Evolutionary conservation across 2,113 vertebrate genomes (phyloP).

Genomic region (Tympanuchus pallidicinctus): DNA sequence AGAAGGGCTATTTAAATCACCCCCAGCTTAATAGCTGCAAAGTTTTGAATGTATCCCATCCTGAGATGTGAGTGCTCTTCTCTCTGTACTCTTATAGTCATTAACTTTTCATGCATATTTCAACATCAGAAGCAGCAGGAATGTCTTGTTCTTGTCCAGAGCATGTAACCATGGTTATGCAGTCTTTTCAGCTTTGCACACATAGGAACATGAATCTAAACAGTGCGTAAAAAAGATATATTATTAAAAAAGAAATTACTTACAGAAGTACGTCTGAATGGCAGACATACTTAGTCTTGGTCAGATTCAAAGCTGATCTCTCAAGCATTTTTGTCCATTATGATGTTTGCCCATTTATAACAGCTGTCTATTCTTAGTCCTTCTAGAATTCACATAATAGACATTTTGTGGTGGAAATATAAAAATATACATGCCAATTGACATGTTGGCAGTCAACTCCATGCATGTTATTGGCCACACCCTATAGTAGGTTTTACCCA

Average conservation of each 20-base stretch:
- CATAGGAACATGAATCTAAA: rapidly evolving
- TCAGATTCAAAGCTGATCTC: not conserved
- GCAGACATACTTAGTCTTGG: not conserved
- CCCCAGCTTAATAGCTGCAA: not conserved
- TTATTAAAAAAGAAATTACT: not conserved
- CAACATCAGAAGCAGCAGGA: not conserved
- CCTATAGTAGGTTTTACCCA: not conserved
- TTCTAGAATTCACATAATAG: not conserved
- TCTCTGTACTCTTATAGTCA: rapidly evolving
- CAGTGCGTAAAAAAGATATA: not conserved
- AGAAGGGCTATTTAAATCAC: not conserved
- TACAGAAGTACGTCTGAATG: not conserved
- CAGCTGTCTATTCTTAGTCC: not conserved
- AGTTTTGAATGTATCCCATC: not conserved
- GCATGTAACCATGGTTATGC: not conserved
- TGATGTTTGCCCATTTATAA: not conserved
- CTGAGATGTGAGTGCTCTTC: not conserved
- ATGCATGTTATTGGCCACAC: not conserved
- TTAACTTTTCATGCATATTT: not conserved
- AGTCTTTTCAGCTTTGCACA: not conserved
- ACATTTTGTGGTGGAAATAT: not conserved
- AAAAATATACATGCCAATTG: not conserved
- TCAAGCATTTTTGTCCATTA: not conserved
- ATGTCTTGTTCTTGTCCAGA: not conserved
- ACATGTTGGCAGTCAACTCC: not conserved